Percentiles rank a stretch among this genome's conserved stretches.
Evolutionary conservation across 2,888 invertebrate genomes (phyloP).

Genomic region (Drosophila paranaensis): DNA sequence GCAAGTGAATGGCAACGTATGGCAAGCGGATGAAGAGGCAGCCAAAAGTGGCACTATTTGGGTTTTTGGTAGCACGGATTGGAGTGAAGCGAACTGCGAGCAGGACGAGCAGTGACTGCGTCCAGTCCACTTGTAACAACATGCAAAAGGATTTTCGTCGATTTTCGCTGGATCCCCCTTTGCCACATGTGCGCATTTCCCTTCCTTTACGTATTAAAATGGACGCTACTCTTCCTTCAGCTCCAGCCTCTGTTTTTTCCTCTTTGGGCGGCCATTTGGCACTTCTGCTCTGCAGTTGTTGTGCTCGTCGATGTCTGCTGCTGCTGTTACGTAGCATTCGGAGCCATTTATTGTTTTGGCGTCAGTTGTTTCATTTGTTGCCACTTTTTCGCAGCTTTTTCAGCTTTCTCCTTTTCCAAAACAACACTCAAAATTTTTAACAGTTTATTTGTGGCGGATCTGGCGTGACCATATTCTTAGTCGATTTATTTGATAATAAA

Average conservation of each 20-base stretch:
- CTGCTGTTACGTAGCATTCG: conserved; percentile 53
- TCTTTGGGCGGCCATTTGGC: conserved; percentile 47
- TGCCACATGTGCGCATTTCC: conserved; percentile 63
- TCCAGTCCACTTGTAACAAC: conserved; percentile 72
- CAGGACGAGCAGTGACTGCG: not conserved
- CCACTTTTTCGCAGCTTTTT: conserved; percentile 25
- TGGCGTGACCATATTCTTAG: no score
- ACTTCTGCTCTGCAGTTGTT: conserved; percentile 41
- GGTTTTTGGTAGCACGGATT: conserved; percentile 54
- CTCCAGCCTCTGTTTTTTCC: conserved; percentile 14
- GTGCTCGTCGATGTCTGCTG: conserved; percentile 32
- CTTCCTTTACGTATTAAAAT: conserved; percentile 25
- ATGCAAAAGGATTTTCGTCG: conserved; percentile 79
- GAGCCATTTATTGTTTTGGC: conserved; percentile 74
- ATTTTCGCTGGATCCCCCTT: conserved; percentile 63
- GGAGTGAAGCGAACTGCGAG: conserved; percentile 15
- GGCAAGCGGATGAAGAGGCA: conserved; percentile 55
- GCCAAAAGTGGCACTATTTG: conserved; percentile 63
- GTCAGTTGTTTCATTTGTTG: conserved; percentile 70
- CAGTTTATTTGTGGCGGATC: conserved; percentile 59
- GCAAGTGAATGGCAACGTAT: conserved; percentile 51
- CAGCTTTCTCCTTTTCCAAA: not conserved
- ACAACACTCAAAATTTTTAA: conserved; percentile 70
- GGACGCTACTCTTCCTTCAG: conserved; percentile 6
- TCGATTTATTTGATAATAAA: no score